Evolutionary conservation across 1,140 invertebrate species (phyloP).

Genomic region (Drosophila bocqueti): DNA sequence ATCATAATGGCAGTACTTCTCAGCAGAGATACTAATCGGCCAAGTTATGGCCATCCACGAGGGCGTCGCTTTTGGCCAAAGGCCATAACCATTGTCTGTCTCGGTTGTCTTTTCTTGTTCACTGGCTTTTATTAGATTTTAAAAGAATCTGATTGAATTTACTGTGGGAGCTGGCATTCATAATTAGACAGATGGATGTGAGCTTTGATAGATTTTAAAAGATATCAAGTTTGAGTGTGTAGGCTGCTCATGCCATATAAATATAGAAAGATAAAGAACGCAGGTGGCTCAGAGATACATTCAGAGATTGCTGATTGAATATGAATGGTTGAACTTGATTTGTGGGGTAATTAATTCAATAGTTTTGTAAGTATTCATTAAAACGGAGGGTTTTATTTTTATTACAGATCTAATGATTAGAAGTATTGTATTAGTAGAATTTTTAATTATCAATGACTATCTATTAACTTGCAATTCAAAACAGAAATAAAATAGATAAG

Average conservation of each 20-base stretch:
- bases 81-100: conserved; percentile 63
- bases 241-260: neutral
- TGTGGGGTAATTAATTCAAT: neutral
- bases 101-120: conserved; percentile 23
- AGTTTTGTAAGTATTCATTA: neutral
- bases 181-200: conserved; percentile 38
- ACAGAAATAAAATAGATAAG: neutral
- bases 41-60: conserved; percentile 68
- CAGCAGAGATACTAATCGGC: conserved; percentile 78
- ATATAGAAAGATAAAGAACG: conserved; percentile 4
- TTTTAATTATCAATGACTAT: too few relatives aligned
- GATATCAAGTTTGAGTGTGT: conserved; percentile 4
- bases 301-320: conserved; percentile 10
- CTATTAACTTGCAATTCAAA: too few relatives aligned
- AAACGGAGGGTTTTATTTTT: too few relatives aligned
- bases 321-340: neutral
- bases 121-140: conserved; percentile 56
- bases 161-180: conserved; percentile 53
- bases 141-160: conserved; percentile 61
- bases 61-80: conserved; percentile 74
- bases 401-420: neutral
- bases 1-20: conserved; percentile 80
- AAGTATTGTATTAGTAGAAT: neutral
- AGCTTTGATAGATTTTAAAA: conserved; percentile 39
- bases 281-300: neutral